phyloP scores from a whole-genome alignment of 2,888 invertebrate species.

The Dolomedes plantarius region DNA sequence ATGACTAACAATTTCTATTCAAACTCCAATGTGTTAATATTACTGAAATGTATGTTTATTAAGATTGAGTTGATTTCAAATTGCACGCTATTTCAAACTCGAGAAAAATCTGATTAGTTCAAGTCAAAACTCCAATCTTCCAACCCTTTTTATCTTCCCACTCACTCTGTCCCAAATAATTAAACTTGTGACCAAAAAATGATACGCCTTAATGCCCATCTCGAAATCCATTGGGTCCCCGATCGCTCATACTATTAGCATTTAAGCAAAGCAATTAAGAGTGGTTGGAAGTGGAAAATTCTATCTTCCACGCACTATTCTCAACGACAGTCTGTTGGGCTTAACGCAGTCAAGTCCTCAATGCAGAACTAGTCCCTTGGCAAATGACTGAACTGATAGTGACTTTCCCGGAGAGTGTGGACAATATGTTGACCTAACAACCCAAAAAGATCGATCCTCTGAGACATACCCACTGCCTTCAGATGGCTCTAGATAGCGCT shows the following conservation, averaged over 20 bases:
- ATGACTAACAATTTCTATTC: no score
- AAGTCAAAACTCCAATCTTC: no score
- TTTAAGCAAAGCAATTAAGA: constrained; percentile 47
- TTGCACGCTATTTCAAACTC: no score
- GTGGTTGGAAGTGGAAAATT: constrained; percentile 45
- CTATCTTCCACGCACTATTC: constrained; percentile 37
- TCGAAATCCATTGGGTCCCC: not conserved
- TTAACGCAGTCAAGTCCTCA: constrained; percentile 43
- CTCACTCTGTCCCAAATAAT: not conserved
- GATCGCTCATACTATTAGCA: not conserved
- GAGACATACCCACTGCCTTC: constrained; percentile 53
- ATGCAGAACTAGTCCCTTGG: constrained; percentile 60
- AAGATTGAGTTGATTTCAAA: no score
- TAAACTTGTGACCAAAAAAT: not conserved
- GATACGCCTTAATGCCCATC: not conserved
- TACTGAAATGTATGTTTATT: no score
- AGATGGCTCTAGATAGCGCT: constrained; percentile 43
- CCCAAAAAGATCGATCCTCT: constrained; percentile 63
- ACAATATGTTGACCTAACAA: constrained; percentile 70
- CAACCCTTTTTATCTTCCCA: no score
- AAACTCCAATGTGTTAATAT: no score
- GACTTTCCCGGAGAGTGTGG: constrained; percentile 54
- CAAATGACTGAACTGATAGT: constrained; percentile 46
- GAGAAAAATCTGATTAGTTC: no score
- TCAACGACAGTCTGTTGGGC: constrained; percentile 29